Evolutionary conservation across 2,888 invertebrate genomes (phyloP).

Genomic region (Melanotus villosus): DNA sequence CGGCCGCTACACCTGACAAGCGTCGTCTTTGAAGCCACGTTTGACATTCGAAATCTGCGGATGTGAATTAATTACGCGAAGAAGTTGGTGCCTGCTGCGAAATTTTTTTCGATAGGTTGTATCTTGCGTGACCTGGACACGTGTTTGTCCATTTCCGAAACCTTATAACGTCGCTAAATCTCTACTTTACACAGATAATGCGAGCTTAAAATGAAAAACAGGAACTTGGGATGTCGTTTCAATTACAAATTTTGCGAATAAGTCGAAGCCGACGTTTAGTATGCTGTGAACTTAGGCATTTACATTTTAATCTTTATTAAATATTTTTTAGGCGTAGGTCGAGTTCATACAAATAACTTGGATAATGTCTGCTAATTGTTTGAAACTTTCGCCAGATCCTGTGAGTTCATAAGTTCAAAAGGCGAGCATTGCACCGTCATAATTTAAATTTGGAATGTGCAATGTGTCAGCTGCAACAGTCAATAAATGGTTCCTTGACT

Average conservation of each 20-base stretch:
- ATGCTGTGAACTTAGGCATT: too few relatives aligned
- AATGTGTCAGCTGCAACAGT: constrained; percentile 43
- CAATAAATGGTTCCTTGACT: constrained; percentile 48
- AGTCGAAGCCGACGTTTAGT: too few relatives aligned
- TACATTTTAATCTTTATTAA: too few relatives aligned
- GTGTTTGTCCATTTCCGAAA: too few relatives aligned
- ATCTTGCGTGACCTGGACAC: too few relatives aligned
- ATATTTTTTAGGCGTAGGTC: not conserved
- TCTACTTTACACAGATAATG: too few relatives aligned
- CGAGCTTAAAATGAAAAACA: too few relatives aligned
- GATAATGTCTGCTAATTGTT: constrained; percentile 39
- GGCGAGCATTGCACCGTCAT: constrained; percentile 49
- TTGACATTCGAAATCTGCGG: constrained; percentile 33
- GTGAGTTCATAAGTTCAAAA: constrained; percentile 45
- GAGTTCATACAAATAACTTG: constrained; percentile 7
- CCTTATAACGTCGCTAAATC: too few relatives aligned
- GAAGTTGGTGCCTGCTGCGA: not conserved
- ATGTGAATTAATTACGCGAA: constrained; percentile 10
- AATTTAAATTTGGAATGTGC: constrained; percentile 52
- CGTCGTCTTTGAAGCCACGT: constrained; percentile 23
- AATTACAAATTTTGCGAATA: too few relatives aligned
- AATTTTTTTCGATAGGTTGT: too few relatives aligned
- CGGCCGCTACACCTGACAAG: constrained; percentile 42
- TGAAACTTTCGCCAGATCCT: constrained; percentile 41
- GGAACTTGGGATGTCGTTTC: too few relatives aligned